A percentile compares a stretch with the other conserved stretches of the same genome.
phyloP scores from a whole-genome alignment of 2,797 vertebrate genomes.

The Carduelis carduelis region DNA sequence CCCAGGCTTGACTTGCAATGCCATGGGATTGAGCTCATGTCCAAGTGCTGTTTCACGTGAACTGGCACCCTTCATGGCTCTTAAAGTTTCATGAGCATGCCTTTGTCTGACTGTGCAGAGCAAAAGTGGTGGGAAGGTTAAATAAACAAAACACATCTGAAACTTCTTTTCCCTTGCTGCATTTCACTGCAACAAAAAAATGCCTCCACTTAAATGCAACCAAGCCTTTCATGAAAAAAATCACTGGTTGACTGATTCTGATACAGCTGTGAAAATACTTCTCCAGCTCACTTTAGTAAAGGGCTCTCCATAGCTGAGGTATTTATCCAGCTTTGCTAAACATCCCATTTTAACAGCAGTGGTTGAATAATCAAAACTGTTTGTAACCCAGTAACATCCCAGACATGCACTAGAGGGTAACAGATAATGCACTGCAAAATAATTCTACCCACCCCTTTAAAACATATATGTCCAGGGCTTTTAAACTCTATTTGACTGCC shows the following conservation, averaged over 20 bases:
- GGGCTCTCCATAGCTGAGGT: background rate
- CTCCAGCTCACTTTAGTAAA: background rate
- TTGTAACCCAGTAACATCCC: background rate
- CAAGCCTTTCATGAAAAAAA: background rate
- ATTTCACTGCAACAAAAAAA: background rate
- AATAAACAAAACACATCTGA: background rate
- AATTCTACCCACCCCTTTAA: background rate
- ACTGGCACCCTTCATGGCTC: background rate
- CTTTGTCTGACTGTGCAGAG: background rate
- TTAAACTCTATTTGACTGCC: background rate
- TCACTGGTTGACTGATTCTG: background rate
- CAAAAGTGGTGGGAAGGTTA: background rate
- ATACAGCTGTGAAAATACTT: background rate
- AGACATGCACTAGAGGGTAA: background rate
- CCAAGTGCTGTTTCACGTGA: background rate
- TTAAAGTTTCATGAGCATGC: background rate
- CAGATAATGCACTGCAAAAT: background rate
- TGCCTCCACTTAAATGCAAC: rapidly evolving
- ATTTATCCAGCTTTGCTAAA: background rate
- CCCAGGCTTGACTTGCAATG: background rate
- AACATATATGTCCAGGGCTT: background rate
- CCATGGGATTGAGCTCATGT: background rate
- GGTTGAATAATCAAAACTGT: background rate
- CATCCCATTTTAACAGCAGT: background rate
- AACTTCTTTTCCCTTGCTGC: background rate